phyloP scores from a whole-genome alignment of 2,113 vertebrate species.

The Dendropsophus ebraccatus region DNA sequence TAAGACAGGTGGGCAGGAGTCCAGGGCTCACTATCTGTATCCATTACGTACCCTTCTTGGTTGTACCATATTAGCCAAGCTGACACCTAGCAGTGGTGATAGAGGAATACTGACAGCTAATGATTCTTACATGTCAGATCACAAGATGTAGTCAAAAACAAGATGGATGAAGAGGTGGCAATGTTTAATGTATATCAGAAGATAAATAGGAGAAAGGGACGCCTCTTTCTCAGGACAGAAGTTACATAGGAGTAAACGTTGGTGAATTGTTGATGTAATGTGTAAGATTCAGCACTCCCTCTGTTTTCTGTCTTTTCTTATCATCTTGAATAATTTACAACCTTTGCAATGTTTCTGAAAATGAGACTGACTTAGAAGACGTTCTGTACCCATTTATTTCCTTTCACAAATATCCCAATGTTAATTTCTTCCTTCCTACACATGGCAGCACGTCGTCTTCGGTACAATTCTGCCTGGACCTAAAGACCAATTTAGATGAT shows the following conservation, averaged over 20 bases:
- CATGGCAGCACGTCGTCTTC: neutral
- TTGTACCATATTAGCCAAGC: too few species aligned
- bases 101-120: too few species aligned
- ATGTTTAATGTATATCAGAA: slow-evolving; percentile 5
- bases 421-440: neutral
- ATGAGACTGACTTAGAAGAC: slow-evolving; percentile 1
- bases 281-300: neutral
- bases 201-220: neutral
- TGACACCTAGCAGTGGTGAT: too few species aligned
- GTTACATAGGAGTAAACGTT: neutral
- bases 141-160: neutral
- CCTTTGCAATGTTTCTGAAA: slow-evolving; percentile 42
- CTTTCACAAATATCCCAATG: neutral
- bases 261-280: neutral
- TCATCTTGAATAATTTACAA: slow-evolving; percentile 46
- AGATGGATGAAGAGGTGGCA: neutral
- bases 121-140: neutral
- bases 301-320: neutral
- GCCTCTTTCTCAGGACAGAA: neutral
- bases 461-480: neutral
- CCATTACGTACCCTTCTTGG: too few species aligned
- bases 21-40: too few species aligned
- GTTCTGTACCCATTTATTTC: neutral
- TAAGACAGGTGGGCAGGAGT: too few species aligned
- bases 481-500: neutral